Conservation (phyloP, 2,113 vertebrate genomes). For the Typhlomys cinereus region DNA sequence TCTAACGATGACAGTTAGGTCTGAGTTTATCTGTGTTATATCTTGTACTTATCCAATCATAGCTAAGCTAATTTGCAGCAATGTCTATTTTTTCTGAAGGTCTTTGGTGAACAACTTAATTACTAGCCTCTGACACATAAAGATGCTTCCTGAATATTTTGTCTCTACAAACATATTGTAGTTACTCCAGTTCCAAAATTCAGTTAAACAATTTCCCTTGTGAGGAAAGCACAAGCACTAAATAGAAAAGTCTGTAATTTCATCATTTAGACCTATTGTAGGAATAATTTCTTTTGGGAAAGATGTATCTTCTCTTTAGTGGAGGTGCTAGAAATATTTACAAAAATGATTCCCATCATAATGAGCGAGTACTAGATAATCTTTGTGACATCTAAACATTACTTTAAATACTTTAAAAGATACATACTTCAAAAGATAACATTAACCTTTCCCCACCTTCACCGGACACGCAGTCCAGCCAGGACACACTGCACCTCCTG, state of each 20-base stretch:
- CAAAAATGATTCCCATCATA: conserved; percentile 28
- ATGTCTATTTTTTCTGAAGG: not conserved
- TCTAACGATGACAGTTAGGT: not conserved
- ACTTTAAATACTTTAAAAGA: not conserved
- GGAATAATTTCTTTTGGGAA: not conserved
- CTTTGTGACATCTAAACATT: not conserved
- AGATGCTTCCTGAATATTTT: conserved; percentile 7
- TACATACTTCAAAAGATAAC: not conserved
- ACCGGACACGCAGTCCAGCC: too few relatives aligned
- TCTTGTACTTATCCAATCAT: not conserved
- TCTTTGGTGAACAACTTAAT: conserved; percentile 14
- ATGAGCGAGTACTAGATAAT: not conserved
- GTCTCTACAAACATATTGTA: not conserved
- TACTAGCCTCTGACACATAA: not conserved
- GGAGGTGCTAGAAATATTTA: not conserved
- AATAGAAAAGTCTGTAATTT: not conserved
- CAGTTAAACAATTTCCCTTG: not conserved
- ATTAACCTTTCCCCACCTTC: too few relatives aligned
- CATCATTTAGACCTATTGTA: not conserved
- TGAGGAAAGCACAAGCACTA: not conserved
- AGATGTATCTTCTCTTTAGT: not conserved
- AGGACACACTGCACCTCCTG: too few relatives aligned
- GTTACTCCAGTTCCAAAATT: conserved; percentile 36
- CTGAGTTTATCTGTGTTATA: not conserved
- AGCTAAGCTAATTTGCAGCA: not conserved